Evolutionary conservation across 2,797 vertebrate genomes (phyloP).

Genomic region (Dipus sagitta): DNA sequence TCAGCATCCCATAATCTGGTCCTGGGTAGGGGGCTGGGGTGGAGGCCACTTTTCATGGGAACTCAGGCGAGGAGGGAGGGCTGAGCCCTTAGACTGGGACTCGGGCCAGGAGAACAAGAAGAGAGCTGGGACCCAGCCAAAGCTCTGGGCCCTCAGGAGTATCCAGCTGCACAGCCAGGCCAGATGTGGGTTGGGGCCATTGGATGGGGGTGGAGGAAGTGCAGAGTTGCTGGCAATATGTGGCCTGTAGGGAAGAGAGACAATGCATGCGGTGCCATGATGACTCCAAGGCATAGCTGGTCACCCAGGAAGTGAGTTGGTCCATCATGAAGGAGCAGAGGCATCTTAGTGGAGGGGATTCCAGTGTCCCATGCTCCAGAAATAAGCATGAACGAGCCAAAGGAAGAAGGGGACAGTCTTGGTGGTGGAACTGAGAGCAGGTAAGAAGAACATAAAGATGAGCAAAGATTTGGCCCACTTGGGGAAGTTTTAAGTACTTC

Average conservation of each 20-base stretch:
- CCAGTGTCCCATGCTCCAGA: not conserved
- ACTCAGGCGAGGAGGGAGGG: constrained; percentile 63
- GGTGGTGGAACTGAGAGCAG: not conserved
- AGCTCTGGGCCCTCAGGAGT: not conserved
- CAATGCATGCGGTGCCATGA: not conserved
- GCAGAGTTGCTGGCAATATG: not conserved
- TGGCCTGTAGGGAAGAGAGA: not conserved
- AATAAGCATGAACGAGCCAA: not conserved
- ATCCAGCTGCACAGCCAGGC: constrained; percentile 53
- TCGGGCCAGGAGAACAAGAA: constrained; percentile 66
- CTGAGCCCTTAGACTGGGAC: constrained; percentile 64
- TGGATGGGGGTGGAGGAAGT: not conserved
- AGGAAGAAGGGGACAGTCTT: not conserved
- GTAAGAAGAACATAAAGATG: not conserved
- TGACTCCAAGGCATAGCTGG: not conserved
- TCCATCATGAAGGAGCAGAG: not conserved
- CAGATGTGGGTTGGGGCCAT: not conserved
- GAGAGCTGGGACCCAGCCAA: constrained; percentile 62
- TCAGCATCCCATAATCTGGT: constrained; percentile 73
- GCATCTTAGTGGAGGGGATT: not conserved
- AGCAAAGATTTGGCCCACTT: not conserved
- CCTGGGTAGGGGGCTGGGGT: constrained; percentile 70
- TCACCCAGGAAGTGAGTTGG: not conserved
- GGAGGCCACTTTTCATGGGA: constrained; percentile 78
- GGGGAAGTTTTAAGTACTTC: not conserved